Evolutionary conservation across 2,888 invertebrate species (phyloP).

Genomic region (Rhorus exstirpatorius): DNA sequence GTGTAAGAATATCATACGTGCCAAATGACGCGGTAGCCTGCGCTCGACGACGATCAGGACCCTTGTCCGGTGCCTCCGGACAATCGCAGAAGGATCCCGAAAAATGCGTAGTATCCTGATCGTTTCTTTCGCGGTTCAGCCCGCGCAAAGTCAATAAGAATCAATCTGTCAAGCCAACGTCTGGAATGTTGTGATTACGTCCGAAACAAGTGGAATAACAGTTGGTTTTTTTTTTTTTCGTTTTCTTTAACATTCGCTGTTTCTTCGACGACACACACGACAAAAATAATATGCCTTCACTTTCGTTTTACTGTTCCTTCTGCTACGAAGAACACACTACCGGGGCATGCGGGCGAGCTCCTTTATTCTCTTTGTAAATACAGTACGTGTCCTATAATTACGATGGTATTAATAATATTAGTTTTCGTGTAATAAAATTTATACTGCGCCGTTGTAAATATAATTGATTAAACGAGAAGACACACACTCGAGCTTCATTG

Average conservation of each 20-base stretch:
- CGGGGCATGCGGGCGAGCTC: constrained; percentile 67
- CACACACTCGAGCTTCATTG: constrained; percentile 36
- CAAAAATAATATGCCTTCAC: constrained; percentile 29
- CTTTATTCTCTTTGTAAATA: constrained; percentile 45
- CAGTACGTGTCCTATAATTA: constrained; percentile 40
- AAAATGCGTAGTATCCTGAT: constrained; percentile 96
- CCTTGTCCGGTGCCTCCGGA: constrained; percentile 73
- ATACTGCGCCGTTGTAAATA: constrained; percentile 58
- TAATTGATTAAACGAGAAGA: constrained; percentile 53
- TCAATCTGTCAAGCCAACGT: constrained; percentile 23
- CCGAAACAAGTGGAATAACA: constrained; percentile 1
- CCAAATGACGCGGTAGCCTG: constrained; percentile 96
- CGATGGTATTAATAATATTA: constrained; percentile 65
- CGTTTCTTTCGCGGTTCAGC: constrained; percentile 78
- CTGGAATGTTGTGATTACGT: constrained; percentile 34
- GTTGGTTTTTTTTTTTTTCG: too few species aligned
- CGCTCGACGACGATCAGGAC: constrained; percentile 89
- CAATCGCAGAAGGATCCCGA: constrained; percentile 89
- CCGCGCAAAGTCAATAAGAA: constrained; percentile 63
- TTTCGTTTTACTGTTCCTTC: constrained; percentile 21
- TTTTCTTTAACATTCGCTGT: neutral
- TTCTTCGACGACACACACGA: constrained; percentile 5
- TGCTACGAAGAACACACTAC: constrained; percentile 1
- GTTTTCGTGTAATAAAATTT: constrained; percentile 52
- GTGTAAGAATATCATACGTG: constrained; percentile 96